phyloP scores from a whole-genome alignment of 2,888 invertebrate species.

The Microplitis deprimator region DNA sequence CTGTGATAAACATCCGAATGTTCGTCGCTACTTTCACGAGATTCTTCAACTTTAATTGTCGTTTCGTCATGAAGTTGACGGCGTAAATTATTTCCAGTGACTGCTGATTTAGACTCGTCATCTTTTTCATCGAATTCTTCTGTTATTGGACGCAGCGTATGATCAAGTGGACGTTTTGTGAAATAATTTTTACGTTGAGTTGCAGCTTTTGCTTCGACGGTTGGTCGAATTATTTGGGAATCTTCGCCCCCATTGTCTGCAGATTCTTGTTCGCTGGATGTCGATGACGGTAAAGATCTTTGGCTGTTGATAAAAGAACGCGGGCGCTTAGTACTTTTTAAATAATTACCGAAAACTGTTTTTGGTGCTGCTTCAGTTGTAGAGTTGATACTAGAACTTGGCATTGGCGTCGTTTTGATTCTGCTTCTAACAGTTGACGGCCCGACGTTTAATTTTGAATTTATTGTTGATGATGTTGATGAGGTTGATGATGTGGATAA shows the following conservation, averaged over 20 bases:
- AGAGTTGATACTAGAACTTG: slow-evolving; percentile 66
- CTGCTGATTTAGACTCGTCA: slow-evolving; percentile 66
- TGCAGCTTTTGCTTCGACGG: slow-evolving; percentile 57
- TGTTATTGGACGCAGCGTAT: slow-evolving; percentile 66
- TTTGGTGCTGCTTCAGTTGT: slow-evolving; percentile 64
- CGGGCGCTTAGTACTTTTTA: slow-evolving; percentile 60
- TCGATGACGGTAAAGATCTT: slow-evolving; percentile 57
- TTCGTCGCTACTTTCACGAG: slow-evolving; percentile 77
- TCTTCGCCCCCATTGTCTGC: slow-evolving; percentile 54
- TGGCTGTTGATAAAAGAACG: slow-evolving; percentile 66
- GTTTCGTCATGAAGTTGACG: slow-evolving; percentile 77
- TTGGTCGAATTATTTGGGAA: slow-evolving; percentile 65
- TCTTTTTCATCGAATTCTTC: slow-evolving; percentile 69
- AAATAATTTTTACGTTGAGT: slow-evolving; percentile 61
- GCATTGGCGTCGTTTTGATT: slow-evolving; percentile 58
- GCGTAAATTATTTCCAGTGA: slow-evolving; percentile 75
- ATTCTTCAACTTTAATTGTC: slow-evolving; percentile 69
- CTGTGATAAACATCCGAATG: slow-evolving; percentile 80
- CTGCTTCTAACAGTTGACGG: slow-evolving; percentile 78
- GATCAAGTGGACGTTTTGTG: slow-evolving; percentile 65
- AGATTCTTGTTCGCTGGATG: slow-evolving; percentile 50
- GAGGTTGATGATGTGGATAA: slow-evolving; percentile 72
- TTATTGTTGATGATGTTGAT: slow-evolving; percentile 38
- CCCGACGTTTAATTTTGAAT: slow-evolving; percentile 69
- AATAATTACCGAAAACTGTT: slow-evolving; percentile 61